Conservation (phyloP, 2,113 vertebrate species). For the Raphicerus campestris region DNA sequence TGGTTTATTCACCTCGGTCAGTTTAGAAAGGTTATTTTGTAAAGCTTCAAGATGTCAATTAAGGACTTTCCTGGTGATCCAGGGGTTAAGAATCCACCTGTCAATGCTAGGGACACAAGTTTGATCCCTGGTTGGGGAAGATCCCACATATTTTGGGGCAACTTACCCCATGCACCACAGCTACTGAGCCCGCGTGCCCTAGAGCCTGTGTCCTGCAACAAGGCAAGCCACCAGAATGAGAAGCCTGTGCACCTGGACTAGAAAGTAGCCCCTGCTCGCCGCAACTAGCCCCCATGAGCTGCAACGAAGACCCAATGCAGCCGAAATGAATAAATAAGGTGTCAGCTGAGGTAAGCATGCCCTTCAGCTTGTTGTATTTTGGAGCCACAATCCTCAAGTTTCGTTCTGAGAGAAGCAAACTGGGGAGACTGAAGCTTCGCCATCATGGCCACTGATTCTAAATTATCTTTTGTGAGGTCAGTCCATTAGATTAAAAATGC, state of each 20-base stretch:
- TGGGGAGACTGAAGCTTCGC: background rate
- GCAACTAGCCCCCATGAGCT: background rate
- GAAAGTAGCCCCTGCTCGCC: background rate
- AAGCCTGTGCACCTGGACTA: background rate
- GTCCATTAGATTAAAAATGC: background rate
- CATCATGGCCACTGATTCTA: background rate
- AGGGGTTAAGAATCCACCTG: background rate
- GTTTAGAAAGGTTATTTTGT: background rate
- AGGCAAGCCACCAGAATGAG: background rate
- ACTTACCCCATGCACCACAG: background rate
- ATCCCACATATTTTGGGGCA: background rate
- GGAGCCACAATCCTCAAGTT: background rate
- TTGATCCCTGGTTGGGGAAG: background rate
- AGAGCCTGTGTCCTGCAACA: background rate
- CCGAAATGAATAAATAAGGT: background rate
- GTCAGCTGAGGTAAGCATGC: background rate
- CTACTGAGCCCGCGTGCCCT: background rate
- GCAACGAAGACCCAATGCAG: background rate
- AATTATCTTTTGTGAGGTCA: background rate
- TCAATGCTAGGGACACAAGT: background rate
- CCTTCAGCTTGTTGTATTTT: background rate
- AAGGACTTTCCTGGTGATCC: background rate
- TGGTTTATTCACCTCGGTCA: background rate
- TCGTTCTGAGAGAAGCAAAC: background rate
- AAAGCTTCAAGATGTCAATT: background rate